phyloP scores from a whole-genome alignment of 2,888 invertebrate genomes.

The Eupithecia centaureata region DNA sequence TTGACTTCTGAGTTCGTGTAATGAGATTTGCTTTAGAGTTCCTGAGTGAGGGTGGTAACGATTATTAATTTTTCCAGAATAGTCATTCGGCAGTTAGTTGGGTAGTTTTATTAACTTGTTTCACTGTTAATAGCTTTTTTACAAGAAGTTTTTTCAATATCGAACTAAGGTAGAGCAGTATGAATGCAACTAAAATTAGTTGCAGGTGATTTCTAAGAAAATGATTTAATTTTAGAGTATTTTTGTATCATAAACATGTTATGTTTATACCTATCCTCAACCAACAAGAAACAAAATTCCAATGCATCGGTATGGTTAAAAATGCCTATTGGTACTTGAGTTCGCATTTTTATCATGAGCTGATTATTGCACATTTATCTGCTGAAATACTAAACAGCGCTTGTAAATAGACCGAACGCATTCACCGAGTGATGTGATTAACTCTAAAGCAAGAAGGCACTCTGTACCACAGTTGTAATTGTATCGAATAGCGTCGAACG shows the following conservation, averaged over 20 bases:
- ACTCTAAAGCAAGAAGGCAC: neutral
- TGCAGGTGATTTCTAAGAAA: neutral
- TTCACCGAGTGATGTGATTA: neutral
- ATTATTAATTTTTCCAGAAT: slow-evolving; percentile 10
- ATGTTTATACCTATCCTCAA: too few species aligned
- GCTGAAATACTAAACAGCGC: too few species aligned
- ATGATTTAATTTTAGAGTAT: too few species aligned
- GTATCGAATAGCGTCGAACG: neutral
- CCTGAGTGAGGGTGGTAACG: slow-evolving; percentile 13
- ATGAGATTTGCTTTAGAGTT: slow-evolving; percentile 30
- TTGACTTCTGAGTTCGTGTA: slow-evolving; percentile 31
- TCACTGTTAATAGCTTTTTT: too few species aligned
- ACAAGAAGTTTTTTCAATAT: too few species aligned
- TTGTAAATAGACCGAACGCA: neutral
- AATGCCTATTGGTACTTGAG: too few species aligned
- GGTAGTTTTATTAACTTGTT: neutral
- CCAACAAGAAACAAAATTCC: too few species aligned
- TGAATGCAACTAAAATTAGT: too few species aligned
- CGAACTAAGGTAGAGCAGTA: too few species aligned
- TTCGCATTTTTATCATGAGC: too few species aligned
- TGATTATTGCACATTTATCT: too few species aligned
- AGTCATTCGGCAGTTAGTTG: neutral
- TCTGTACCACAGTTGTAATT: neutral
- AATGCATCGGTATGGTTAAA: too few species aligned
- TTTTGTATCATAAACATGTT: neutral